These are phyloP conservation scores for Ctenoplectra terminalis DNA, from an alignment of 1,140 invertebrate species.

Conservation along the genomic window DNA sequence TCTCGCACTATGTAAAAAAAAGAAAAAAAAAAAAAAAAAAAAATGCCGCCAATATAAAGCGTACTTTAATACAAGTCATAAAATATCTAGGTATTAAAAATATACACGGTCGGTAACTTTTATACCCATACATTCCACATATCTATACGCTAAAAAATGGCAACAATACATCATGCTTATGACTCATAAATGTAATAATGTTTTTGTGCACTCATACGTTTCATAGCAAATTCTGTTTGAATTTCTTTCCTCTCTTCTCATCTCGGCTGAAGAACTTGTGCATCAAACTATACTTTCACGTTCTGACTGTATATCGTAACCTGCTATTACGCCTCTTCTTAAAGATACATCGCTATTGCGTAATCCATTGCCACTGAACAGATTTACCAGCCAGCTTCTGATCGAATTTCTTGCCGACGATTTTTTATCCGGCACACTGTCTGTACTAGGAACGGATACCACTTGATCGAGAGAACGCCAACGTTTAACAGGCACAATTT, in stretches of 20 bases:
- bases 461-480: constrained; percentile 91
- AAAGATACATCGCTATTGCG: constrained; percentile 86
- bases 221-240: constrained; percentile 35
- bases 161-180: constrained; percentile 74
- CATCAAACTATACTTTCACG: constrained; percentile 83
- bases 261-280: constrained; percentile 12
- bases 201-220: constrained; percentile 22
- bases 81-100: constrained; percentile 77
- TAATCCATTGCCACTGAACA: constrained; percentile 87
- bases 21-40: constrained; percentile 52
- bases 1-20: constrained; percentile 60
- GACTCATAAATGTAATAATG: constrained; percentile 33
- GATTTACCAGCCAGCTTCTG: constrained; percentile 87
- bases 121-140: constrained; percentile 79
- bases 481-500: constrained; percentile 85
- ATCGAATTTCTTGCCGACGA: constrained; percentile 84
- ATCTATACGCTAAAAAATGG: constrained; percentile 74
- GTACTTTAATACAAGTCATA: constrained; percentile 65
- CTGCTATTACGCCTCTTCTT: constrained; percentile 83
- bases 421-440: constrained; percentile 82
- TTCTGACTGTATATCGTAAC: constrained; percentile 82
- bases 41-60: constrained; percentile 37
- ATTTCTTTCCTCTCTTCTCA: constrained; percentile 7
- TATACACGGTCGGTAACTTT: constrained; percentile 81
- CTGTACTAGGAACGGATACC: constrained; percentile 80